Evolutionary conservation across 2,888 invertebrate genomes (phyloP).

Genomic region (Xestia c-nigrum): DNA sequence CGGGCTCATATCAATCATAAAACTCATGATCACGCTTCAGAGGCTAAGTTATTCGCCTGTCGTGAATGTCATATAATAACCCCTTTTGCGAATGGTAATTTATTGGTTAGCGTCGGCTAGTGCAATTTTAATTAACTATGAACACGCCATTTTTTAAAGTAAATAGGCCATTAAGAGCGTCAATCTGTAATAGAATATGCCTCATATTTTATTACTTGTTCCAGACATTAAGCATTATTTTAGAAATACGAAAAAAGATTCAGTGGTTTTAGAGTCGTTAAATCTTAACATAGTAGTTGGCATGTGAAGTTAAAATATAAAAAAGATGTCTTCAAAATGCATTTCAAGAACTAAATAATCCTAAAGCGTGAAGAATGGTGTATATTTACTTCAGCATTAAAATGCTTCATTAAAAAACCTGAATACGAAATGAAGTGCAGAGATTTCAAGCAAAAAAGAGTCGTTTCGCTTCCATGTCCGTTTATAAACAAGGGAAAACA

Average conservation of each 20-base stretch:
- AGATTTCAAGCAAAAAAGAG: slow-evolving; percentile 28
- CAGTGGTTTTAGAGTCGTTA: neutral
- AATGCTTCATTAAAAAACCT: slow-evolving; percentile 24
- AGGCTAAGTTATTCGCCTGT: slow-evolving; percentile 16
- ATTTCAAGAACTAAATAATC: neutral
- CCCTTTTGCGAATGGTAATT: slow-evolving; percentile 14
- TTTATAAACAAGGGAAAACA: slow-evolving; percentile 66
- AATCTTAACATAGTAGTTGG: neutral
- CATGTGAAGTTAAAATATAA: neutral
- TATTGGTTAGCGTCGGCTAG: neutral
- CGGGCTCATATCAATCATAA: neutral
- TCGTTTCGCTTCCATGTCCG: slow-evolving; percentile 51
- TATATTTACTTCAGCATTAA: slow-evolving; percentile 4
- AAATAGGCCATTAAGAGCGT: slow-evolving; percentile 4
- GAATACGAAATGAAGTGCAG: slow-evolving; percentile 41
- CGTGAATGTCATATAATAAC: slow-evolving; percentile 19
- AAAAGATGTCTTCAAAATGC: neutral
- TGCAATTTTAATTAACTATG: slow-evolving; percentile 13
- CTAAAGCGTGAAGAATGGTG: neutral
- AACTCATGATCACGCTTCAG: slow-evolving; percentile 14
- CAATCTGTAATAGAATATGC: neutral
- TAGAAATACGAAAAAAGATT: neutral
- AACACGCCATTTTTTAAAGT: neutral
- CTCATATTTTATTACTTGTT: neutral
- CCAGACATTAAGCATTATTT: neutral